A percentile compares a stretch with the other conserved stretches of the same genome.
phyloP scores from a whole-genome alignment of 2,113 vertebrate genomes.

The Colossoma macropomum region DNA sequence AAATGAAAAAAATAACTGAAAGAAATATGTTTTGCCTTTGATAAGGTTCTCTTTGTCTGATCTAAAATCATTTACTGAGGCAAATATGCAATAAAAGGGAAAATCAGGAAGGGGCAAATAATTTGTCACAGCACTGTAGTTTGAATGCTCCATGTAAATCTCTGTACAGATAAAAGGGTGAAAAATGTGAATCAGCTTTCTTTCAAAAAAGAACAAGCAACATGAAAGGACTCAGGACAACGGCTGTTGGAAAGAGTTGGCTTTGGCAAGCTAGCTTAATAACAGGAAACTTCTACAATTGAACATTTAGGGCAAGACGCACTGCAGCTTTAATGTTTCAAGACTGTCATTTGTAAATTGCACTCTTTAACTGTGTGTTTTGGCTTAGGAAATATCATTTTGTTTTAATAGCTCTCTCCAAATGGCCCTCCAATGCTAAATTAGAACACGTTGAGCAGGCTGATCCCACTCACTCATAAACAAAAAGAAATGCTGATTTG shows the following conservation, averaged over 20 bases:
- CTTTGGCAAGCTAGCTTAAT: not conserved
- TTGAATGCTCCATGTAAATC: no score
- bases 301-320: not conserved
- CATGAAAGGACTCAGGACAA: not conserved
- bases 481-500: constrained; percentile 65
- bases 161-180: not conserved
- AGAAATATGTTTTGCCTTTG: no score
- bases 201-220: not conserved
- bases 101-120: no score
- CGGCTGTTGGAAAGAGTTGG: not conserved
- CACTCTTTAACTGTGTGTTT: not conserved
- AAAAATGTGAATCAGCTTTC: not conserved
- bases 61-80: no score
- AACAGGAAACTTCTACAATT: not conserved
- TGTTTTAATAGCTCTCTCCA: constrained; percentile 22
- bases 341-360: not conserved
- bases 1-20: no score
- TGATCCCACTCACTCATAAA: constrained; percentile 67
- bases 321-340: constrained; percentile 7
- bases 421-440: constrained; percentile 53
- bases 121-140: no score
- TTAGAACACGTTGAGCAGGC: constrained; percentile 55
- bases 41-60: no score
- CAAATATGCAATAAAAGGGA: no score
- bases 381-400: not conserved